Percentiles rank a stretch among this genome's conserved stretches.
These are phyloP conservation scores for Hiodon alosoides DNA, from an alignment of 2,113 vertebrate species.

Conservation along the genomic window DNA sequence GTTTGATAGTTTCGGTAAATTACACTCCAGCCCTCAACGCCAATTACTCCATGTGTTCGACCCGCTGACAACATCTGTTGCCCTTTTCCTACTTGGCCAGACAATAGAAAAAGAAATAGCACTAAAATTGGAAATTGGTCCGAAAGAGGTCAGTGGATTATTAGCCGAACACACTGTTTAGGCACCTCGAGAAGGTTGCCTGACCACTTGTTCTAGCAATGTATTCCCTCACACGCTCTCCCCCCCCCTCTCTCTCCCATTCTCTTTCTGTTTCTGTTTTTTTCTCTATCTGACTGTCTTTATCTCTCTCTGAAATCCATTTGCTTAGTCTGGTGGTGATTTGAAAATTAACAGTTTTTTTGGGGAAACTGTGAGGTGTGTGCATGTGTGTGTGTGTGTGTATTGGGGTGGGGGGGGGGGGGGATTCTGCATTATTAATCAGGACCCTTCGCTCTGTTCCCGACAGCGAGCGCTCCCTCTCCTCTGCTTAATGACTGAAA, in stretches of 20 bases:
- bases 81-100: background rate
- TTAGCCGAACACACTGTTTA: background rate
- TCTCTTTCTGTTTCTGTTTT: background rate
- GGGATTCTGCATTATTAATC: conserved; percentile 22
- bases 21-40: no score
- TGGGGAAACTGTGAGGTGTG: conserved; percentile 1
- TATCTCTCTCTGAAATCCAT: background rate
- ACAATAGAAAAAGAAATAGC: background rate
- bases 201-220: background rate
- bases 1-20: no score
- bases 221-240: conserved; percentile 1
- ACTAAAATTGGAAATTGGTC: background rate
- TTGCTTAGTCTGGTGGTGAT: conserved; percentile 17
- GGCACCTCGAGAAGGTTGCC: background rate
- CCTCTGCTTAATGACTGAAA: conserved; percentile 24
- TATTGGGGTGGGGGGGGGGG: background rate
- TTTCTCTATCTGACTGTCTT: background rate
- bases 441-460: conserved; percentile 10
- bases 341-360: conserved; percentile 16
- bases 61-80: background rate
- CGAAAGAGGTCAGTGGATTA: background rate
- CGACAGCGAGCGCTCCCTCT: conserved; percentile 7
- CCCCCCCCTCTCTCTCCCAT: background rate
- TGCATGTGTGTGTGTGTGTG: conserved; percentile 2
- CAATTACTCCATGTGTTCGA: background rate